Percentiles rank a stretch among this genome's conserved stretches.
Evolutionary conservation across 1,140 invertebrate genomes (phyloP).

Genomic region (Piezodorus guildinii): DNA sequence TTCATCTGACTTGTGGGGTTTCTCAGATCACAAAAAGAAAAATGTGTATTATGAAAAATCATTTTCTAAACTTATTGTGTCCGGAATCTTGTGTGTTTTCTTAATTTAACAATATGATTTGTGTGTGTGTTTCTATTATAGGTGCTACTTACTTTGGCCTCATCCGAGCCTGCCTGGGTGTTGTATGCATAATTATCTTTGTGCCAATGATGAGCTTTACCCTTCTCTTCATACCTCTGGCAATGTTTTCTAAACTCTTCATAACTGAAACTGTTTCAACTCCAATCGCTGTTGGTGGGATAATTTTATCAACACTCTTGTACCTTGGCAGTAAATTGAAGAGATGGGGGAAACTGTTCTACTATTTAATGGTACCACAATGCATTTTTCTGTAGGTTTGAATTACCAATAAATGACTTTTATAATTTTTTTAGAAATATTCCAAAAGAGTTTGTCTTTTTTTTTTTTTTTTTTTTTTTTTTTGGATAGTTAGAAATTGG

Average conservation of each 20-base stretch:
- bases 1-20: no score
- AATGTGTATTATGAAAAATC: no score
- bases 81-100: no score
- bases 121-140: not conserved
- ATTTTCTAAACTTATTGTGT: no score
- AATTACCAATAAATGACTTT: no score
- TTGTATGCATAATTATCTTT: conserved; percentile 64
- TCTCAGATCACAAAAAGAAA: no score
- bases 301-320: not conserved
- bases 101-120: no score
- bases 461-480: not conserved
- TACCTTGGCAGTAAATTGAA: not conserved
- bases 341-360: not conserved
- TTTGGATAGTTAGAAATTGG: not conserved
- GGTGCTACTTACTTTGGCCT: conserved; percentile 49
- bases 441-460: not conserved
- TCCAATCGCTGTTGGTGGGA: not conserved
- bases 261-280: not conserved
- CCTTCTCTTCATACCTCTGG: conserved; percentile 56
- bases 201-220: conserved; percentile 62
- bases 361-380: not conserved
- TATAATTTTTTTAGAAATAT: not conserved
- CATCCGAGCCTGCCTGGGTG: conserved; percentile 56
- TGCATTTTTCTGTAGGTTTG: no score
- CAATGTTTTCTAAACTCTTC: conserved; percentile 47